phyloP scores from a whole-genome alignment of 1,140 invertebrate genomes.

The Lepidostoma basale region DNA sequence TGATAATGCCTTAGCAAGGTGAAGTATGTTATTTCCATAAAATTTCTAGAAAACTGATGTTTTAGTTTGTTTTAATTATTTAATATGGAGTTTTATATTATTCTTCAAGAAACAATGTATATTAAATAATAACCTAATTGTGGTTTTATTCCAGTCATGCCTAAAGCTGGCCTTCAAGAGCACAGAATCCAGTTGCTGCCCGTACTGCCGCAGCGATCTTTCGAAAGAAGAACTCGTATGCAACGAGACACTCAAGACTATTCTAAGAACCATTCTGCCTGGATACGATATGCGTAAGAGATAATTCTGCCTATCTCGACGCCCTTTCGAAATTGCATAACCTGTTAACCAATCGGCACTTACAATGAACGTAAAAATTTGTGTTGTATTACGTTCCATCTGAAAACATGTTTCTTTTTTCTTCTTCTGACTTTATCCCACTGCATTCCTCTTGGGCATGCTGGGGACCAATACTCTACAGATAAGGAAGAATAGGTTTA shows the following conservation, averaged over 20 bases:
- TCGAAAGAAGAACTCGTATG: constrained; percentile 61
- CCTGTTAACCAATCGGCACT: too few species aligned
- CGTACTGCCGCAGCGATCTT: constrained; percentile 70
- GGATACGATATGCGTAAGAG: constrained; percentile 67
- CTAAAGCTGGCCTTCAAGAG: constrained; percentile 70
- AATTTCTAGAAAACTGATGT: too few species aligned
- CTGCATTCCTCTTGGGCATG: too few species aligned
- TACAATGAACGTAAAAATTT: too few species aligned
- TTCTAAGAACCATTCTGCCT: constrained; percentile 65
- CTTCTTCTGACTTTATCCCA: too few species aligned
- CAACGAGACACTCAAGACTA: constrained; percentile 64
- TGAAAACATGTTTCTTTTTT: too few species aligned
- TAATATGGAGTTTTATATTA: not conserved
- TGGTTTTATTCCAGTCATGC: constrained; percentile 60
- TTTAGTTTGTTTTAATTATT: not conserved
- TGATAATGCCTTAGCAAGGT: too few species aligned
- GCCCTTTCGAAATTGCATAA: too few species aligned
- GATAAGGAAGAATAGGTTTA: too few species aligned
- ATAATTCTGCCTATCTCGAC: constrained; percentile 22
- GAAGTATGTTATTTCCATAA: too few species aligned
- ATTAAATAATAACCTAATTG: not conserved
- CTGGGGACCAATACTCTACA: too few species aligned
- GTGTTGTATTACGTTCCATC: too few species aligned
- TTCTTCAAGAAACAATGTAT: not conserved
- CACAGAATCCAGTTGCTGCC: constrained; percentile 69